Evolutionary conservation across 1,140 invertebrate species (phyloP).

Genomic region (Cotesia vestalis): DNA sequence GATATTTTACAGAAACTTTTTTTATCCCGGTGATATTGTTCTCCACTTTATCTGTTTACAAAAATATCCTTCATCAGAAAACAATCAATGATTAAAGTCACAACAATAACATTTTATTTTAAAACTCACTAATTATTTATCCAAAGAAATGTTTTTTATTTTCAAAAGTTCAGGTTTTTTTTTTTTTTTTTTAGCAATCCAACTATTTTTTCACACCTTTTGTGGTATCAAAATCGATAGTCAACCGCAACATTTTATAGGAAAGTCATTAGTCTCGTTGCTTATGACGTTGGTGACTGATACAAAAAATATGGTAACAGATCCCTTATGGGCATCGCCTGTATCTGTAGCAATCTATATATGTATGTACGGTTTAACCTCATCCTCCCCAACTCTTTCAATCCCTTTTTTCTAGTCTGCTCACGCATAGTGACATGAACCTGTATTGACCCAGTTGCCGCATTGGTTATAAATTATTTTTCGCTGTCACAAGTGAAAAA

Average conservation of each 20-base stretch:
- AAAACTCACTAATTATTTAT: too few relatives aligned
- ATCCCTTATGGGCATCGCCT: slow-evolving; percentile 9
- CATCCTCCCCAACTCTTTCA: background rate
- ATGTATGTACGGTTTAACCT: slow-evolving; percentile 33
- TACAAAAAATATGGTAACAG: slow-evolving; percentile 37
- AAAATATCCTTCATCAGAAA: too few relatives aligned
- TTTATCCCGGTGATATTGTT: too few relatives aligned
- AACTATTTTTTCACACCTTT: slow-evolving; percentile 21
- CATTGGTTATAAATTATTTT: slow-evolving; percentile 25
- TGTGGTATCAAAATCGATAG: slow-evolving; percentile 18
- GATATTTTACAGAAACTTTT: too few relatives aligned
- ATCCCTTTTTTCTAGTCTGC: slow-evolving; percentile 1
- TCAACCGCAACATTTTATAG: slow-evolving; percentile 41
- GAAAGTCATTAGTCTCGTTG: slow-evolving; percentile 44
- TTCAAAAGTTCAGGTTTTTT: too few relatives aligned
- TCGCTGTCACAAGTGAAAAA: slow-evolving; percentile 12
- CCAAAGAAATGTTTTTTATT: too few relatives aligned
- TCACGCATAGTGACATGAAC: background rate
- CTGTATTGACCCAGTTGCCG: slow-evolving; percentile 6
- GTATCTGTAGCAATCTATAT: slow-evolving; percentile 34
- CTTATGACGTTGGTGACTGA: slow-evolving; percentile 33
- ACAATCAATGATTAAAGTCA: too few relatives aligned
- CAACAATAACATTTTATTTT: too few relatives aligned
- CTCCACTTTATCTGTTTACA: too few relatives aligned
- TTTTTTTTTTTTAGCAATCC: too few relatives aligned